Evolutionary conservation across 2,113 vertebrate genomes (phyloP).

Genomic region (Lepidiolamprologus cunningtoni): DNA sequence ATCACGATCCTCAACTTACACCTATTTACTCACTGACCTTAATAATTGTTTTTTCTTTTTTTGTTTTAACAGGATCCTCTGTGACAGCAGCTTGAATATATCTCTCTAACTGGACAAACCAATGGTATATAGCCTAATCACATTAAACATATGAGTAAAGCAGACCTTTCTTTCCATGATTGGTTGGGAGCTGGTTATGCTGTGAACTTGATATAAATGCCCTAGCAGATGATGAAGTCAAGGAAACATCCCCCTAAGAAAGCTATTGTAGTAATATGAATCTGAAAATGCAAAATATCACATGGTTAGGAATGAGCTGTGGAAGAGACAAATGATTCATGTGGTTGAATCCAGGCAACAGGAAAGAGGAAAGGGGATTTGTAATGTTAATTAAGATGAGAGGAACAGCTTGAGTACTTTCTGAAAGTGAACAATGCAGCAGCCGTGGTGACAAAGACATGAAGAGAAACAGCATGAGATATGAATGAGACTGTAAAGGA

Average conservation of each 20-base stretch:
- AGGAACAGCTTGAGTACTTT: conserved; percentile 21
- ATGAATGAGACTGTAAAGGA: neutral
- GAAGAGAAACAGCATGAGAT: neutral
- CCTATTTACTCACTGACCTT: neutral
- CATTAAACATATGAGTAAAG: neutral
- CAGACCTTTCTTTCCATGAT: neutral
- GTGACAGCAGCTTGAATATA: neutral
- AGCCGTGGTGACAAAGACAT: neutral
- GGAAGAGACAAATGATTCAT: conserved; percentile 11
- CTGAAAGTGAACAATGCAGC: neutral
- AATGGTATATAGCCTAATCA: neutral
- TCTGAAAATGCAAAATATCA: conserved; percentile 1
- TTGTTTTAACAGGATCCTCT: neutral
- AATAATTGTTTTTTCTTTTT: neutral
- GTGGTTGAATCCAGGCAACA: neutral
- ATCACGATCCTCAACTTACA: neutral
- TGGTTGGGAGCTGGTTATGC: neutral
- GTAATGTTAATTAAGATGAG: conserved; percentile 29
- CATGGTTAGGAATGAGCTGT: neutral
- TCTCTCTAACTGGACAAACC: neutral
- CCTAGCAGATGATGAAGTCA: neutral
- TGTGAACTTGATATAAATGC: neutral
- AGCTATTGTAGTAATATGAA: neutral
- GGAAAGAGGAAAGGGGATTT: conserved; percentile 2
- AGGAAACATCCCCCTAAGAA: neutral